Evolutionary conservation across 2,113 vertebrate genomes (phyloP).

Genomic region (Jaculus jaculus): DNA sequence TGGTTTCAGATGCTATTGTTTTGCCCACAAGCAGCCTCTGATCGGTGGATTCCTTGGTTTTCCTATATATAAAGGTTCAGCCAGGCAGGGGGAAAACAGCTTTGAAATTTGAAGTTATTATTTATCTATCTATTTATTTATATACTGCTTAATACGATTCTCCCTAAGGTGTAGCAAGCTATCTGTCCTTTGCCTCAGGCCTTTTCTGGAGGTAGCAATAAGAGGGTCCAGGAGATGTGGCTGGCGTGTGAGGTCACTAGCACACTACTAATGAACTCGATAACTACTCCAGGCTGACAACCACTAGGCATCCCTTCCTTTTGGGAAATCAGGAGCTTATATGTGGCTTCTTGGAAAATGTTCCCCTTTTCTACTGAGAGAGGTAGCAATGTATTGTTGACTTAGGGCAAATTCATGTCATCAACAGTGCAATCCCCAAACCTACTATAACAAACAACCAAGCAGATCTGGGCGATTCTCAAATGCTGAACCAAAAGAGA

Average conservation of each 20-base stretch:
- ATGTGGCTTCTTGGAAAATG: background rate
- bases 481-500: background rate
- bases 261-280: background rate
- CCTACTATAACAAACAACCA: background rate
- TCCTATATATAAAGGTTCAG: background rate
- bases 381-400: background rate
- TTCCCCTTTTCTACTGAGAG: background rate
- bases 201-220: background rate
- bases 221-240: background rate
- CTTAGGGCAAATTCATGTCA: background rate
- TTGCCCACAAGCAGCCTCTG: constrained; percentile 10
- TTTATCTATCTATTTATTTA: background rate
- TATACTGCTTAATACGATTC: background rate
- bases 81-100: background rate
- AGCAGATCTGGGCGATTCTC: background rate
- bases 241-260: background rate
- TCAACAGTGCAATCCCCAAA: background rate
- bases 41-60: constrained; percentile 44
- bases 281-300: background rate
- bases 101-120: no score
- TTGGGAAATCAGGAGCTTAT: background rate
- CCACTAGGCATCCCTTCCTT: background rate
- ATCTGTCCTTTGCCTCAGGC: background rate
- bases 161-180: background rate
- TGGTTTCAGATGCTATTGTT: constrained; percentile 11